Evolutionary conservation across 2,888 invertebrate genomes (phyloP).

Genomic region (Rotaria socialis): DNA sequence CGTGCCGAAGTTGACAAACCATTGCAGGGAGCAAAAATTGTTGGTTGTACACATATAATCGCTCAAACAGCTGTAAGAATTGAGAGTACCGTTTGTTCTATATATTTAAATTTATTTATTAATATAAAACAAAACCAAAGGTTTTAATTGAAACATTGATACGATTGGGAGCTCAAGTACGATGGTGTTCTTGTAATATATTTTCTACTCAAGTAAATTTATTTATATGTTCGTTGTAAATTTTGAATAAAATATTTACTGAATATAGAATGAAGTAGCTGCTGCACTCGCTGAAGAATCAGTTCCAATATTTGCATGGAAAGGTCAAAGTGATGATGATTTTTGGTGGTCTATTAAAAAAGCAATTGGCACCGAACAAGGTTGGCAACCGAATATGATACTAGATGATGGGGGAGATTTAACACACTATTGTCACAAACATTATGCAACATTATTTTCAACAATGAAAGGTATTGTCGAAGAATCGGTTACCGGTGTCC

Average conservation of each 20-base stretch:
- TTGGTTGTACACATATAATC: constrained; percentile 95
- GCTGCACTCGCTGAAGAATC: constrained; percentile 84
- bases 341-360: constrained; percentile 99
- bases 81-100: neutral
- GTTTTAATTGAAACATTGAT: constrained; percentile 80
- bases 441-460: constrained; percentile 87
- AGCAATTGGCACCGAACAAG: constrained; percentile 65
- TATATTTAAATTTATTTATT: neutral
- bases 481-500: constrained; percentile 95
- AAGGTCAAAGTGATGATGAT: constrained; percentile 92
- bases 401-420: constrained; percentile 94
- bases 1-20: constrained; percentile 85
- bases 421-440: constrained; percentile 89
- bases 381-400: constrained; percentile 92
- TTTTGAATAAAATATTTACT: too few species aligned
- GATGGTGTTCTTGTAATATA: constrained; percentile 96
- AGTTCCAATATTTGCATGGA: constrained; percentile 88
- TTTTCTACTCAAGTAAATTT: constrained; percentile 82
- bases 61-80: constrained; percentile 81
- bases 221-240: neutral
- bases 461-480: constrained; percentile 91
- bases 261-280: constrained; percentile 77
- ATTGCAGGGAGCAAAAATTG: constrained; percentile 86
- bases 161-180: constrained; percentile 78
- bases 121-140: neutral